Base-by-base conservation (phyloP, 2,888 invertebrate species). In the Drosophila quasianomalipes region DNA sequence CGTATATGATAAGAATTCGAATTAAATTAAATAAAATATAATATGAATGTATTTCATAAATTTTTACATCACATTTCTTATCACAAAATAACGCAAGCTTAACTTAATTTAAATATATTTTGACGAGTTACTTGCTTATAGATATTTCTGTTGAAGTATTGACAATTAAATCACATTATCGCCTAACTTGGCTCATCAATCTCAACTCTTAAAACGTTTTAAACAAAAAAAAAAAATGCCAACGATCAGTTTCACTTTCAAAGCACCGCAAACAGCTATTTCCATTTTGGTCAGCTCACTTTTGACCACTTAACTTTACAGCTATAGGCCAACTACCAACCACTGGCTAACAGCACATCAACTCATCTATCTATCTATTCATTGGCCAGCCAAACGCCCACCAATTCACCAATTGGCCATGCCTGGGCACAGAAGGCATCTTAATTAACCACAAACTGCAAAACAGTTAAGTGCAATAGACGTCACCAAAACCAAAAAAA, bases 371-470 rank as follows among this genome's bases (percentile, higher is more conserved):
- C 33, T 35, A 10, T 35, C 33, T 35, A 10, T 35, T 35, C 26
- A 14, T 55, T 33, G 55, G 49, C 55, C 49, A 31, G 62, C 28
- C 54, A 49, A 44, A 68, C 66, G 61, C 67, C 76, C 64, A 76
- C 66, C 71, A 70, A 67, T 65, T 54, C 54, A 59, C 59, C 81
- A 69, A 85, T 79, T 85, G 73, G 73, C 66, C 44, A 57, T 31
- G 64, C 10, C 68, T 55, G 59, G 65, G 58, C 85, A 81, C 89
- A 87, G 89, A 88, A 87, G 90, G 85, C 76, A 72, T 77, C 82
- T 88, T 82, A 82, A 88, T 85, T 85, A 88, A 85, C 88, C 85
- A 59, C 83, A 83, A 85, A 72, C 70, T 81, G 70, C 73, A 79
- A 79, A 82, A 59, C 70, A 64, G 58, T 76, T 81, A 88, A 82